Conservation (phyloP, 2,888 invertebrate species). For the Mesodorylaimus sp. region DNA sequence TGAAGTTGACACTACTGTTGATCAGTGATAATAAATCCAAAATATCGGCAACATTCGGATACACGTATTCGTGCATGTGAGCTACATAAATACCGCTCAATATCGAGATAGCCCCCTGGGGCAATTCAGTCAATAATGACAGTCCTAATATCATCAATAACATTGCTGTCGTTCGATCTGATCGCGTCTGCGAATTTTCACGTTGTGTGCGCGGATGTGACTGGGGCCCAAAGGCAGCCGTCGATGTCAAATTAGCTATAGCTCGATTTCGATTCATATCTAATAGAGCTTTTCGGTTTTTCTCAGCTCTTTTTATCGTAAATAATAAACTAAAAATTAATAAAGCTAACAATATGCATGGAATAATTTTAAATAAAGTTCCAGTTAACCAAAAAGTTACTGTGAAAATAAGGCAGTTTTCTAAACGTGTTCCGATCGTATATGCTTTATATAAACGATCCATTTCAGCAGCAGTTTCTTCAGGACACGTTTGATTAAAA, state of each 20-base stretch:
- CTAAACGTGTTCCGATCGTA: not conserved
- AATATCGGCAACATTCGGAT: not conserved
- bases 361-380: constrained; percentile 22
- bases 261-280: not conserved
- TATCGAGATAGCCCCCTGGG: not conserved
- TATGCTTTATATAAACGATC: not conserved
- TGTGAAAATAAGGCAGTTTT: constrained; percentile 21
- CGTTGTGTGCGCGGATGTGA: too few relatives aligned
- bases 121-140: constrained; percentile 2
- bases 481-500: not conserved
- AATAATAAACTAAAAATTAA: constrained; percentile 19
- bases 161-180: constrained; percentile 1
- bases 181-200: too few relatives aligned
- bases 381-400: constrained; percentile 26
- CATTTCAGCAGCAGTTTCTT: constrained; percentile 1
- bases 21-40: constrained; percentile 2
- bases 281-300: constrained; percentile 23
- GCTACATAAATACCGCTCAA: not conserved
- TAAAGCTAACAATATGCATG: constrained; percentile 19
- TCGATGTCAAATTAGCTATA: not conserved
- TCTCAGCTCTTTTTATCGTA: constrained; percentile 18
- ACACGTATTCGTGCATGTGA: not conserved
- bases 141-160: not conserved
- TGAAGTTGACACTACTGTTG: not conserved
- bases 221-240: too few relatives aligned